Evolutionary conservation across 2,797 vertebrate species (phyloP).

Genomic region (Chelidonichthys spinosus): DNA sequence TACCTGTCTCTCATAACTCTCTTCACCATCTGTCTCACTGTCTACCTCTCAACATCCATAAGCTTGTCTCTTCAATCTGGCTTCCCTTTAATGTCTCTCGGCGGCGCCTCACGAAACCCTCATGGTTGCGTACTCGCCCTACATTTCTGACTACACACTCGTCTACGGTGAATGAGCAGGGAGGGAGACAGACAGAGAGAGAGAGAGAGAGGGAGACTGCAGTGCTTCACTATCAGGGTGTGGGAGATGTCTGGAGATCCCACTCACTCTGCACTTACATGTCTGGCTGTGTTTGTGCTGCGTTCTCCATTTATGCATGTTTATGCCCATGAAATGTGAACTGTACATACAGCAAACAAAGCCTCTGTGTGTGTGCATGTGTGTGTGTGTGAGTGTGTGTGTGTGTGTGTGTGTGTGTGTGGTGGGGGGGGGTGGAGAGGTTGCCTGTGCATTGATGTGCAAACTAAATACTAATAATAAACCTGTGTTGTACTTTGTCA

Average conservation of each 20-base stretch:
- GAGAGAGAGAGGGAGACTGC: constrained; percentile 60
- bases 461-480: constrained; percentile 26
- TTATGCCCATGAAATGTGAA: constrained; percentile 16
- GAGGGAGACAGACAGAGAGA: constrained; percentile 47
- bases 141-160: constrained; percentile 63
- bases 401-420: constrained; percentile 9
- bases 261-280: constrained; percentile 40
- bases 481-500: constrained; percentile 12
- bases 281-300: constrained; percentile 2
- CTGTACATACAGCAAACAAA: constrained; percentile 23
- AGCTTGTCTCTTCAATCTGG: constrained; percentile 28
- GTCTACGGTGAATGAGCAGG: constrained; percentile 57
- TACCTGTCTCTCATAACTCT: neutral
- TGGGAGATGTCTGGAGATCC: constrained; percentile 61
- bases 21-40: constrained; percentile 7
- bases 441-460: constrained; percentile 11
- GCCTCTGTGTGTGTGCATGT: neutral
- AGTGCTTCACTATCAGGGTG: constrained; percentile 58
- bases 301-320: constrained; percentile 24
- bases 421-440: no score
- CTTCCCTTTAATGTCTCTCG: constrained; percentile 36
- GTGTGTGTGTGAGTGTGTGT: neutral
- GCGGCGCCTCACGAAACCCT: constrained; percentile 52
- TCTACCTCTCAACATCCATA: constrained; percentile 10
- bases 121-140: constrained; percentile 59